Conservation (phyloP, 2,797 vertebrate genomes). For the Schizopygopsis malacanthus region DNA sequence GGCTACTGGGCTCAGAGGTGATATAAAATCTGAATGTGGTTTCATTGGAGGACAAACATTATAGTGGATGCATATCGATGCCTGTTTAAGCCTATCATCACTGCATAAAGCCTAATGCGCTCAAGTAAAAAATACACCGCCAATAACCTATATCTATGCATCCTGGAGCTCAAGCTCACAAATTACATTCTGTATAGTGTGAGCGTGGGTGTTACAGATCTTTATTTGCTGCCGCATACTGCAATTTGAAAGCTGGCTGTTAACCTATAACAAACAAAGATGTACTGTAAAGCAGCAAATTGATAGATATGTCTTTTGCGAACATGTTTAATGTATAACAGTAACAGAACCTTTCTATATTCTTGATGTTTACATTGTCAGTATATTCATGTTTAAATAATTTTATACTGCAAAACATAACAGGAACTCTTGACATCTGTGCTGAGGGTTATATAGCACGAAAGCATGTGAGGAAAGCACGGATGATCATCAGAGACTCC, state of each 20-base stretch:
- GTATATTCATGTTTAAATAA: slow-evolving; percentile 8
- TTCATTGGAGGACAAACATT: slow-evolving; percentile 54
- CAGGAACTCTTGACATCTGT: not conserved
- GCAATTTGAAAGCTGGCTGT: slow-evolving; percentile 30
- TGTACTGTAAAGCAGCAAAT: not conserved
- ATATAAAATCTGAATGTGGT: slow-evolving; percentile 41
- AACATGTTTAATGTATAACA: slow-evolving; percentile 14
- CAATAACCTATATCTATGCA: slow-evolving; percentile 29
- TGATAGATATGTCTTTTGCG: slow-evolving; percentile 22
- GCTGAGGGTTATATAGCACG: not conserved
- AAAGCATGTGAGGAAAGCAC: too few relatives aligned
- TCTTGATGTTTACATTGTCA: slow-evolving; percentile 22
- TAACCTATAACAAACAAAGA: slow-evolving; percentile 43
- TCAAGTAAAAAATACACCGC: slow-evolving; percentile 32
- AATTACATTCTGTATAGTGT: slow-evolving; percentile 30
- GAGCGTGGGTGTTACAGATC: not conserved
- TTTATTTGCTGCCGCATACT: slow-evolving; percentile 19
- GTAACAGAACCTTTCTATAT: not conserved
- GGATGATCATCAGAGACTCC: too few relatives aligned
- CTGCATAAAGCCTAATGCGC: slow-evolving; percentile 48
- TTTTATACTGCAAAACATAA: slow-evolving; percentile 24
- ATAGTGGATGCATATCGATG: slow-evolving; percentile 49
- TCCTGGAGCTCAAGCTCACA: not conserved
- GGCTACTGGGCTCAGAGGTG: slow-evolving; percentile 30
- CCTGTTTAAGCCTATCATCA: slow-evolving; percentile 46